Evolutionary conservation across 2,888 invertebrate genomes (phyloP).

Genomic region (Formica aserva): DNA sequence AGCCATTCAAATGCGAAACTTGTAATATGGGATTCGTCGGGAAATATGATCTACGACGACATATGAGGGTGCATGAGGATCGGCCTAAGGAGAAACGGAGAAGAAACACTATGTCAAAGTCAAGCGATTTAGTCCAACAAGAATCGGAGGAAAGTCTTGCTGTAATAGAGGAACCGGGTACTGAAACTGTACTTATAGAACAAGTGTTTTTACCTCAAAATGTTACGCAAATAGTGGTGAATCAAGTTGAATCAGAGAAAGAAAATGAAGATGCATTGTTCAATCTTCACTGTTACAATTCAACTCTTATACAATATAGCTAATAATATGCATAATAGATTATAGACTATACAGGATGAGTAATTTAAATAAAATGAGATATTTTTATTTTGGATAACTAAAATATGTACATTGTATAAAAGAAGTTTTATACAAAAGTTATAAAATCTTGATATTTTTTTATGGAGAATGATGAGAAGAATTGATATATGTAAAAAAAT

Average conservation of each 20-base stretch:
- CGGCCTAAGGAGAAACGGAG: slow-evolving; percentile 72
- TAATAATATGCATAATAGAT: neutral
- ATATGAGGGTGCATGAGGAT: slow-evolving; percentile 82
- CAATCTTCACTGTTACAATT: slow-evolving; percentile 59
- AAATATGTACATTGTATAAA: neutral
- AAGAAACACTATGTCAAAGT: slow-evolving; percentile 56
- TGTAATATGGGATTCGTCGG: slow-evolving; percentile 82
- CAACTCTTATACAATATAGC: slow-evolving; percentile 16
- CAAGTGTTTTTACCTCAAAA: slow-evolving; percentile 79
- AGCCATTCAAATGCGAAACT: slow-evolving; percentile 82
- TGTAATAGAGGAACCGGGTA: slow-evolving; percentile 62
- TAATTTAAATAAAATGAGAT: neutral
- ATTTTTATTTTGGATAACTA: slow-evolving; percentile 4
- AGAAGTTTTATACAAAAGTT: neutral
- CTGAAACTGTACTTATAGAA: slow-evolving; percentile 78
- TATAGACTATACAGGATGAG: neutral
- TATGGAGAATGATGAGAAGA: neutral
- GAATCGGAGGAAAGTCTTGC: slow-evolving; percentile 54
- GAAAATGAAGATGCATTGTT: slow-evolving; percentile 83
- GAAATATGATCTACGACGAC: slow-evolving; percentile 82
- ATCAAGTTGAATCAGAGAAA: slow-evolving; percentile 80
- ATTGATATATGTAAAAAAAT: neutral
- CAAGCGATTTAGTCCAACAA: slow-evolving; percentile 40
- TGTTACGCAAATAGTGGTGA: slow-evolving; percentile 73
- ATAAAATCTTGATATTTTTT: neutral